Evolutionary conservation across 30 jellyfish, hydroid and myxozoan species (phyloP).

Genomic region (Chrysaora quinquecirrha): DNA sequence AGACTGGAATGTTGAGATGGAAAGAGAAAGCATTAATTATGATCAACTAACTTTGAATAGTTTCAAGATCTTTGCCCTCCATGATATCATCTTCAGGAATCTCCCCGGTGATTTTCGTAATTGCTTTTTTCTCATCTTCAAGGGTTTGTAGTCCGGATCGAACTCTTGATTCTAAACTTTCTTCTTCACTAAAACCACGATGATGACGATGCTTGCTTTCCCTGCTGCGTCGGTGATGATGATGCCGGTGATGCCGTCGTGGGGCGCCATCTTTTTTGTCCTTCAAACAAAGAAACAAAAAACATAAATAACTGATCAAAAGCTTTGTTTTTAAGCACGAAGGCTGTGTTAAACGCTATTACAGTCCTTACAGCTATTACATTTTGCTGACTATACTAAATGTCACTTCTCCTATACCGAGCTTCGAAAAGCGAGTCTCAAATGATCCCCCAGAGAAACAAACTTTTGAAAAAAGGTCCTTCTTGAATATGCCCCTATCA

Average conservation of each 20-base stretch:
- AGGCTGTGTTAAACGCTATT: too few species aligned
- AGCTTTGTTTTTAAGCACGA: too few species aligned
- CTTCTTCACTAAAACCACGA: constrained; percentile 65
- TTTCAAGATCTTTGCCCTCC: constrained; percentile 76
- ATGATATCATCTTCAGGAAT: constrained; percentile 39
- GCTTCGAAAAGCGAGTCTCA: too few species aligned
- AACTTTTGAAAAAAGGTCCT: too few species aligned
- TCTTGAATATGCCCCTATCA: too few species aligned
- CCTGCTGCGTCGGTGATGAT: constrained; percentile 46
- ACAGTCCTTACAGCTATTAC: too few species aligned
- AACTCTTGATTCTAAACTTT: constrained; percentile 90
- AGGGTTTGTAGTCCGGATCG: constrained; percentile 95
- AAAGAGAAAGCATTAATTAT: too few species aligned
- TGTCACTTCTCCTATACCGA: too few species aligned
- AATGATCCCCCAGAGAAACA: too few species aligned
- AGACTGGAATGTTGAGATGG: too few species aligned
- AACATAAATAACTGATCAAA: too few species aligned
- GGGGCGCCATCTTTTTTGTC: constrained; percentile 69
- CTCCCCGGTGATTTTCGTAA: constrained; percentile 69
- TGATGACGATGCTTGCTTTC: constrained; percentile 74
- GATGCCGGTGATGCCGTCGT: constrained; percentile 56
- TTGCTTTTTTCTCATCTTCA: constrained; percentile 94
- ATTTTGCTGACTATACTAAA: too few species aligned
- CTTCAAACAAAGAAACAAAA: constrained; percentile 5
- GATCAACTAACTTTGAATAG: constrained; percentile 77